These are phyloP conservation scores for Lepilemur ruficaudatus DNA, from an alignment of 2,797 vertebrate species.

Conservation along the genomic window DNA sequence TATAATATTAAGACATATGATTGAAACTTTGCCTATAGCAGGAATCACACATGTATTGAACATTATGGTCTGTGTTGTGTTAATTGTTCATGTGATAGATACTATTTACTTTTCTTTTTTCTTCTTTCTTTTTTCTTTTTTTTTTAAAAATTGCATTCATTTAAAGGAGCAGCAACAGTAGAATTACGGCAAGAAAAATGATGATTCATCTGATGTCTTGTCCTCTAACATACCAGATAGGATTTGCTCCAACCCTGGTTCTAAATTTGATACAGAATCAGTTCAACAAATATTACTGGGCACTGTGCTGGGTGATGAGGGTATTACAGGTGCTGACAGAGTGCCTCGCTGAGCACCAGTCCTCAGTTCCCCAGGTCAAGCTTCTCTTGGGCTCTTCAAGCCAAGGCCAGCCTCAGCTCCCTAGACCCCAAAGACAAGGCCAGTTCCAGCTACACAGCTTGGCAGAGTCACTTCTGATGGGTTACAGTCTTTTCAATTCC, in stretches of 20 bases:
- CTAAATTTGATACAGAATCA: neutral
- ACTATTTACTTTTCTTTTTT: neutral
- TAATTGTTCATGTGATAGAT: neutral
- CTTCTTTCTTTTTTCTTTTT: too few species aligned
- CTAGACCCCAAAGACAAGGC: neutral
- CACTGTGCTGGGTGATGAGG: neutral
- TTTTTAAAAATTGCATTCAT: neutral
- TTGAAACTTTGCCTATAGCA: neutral
- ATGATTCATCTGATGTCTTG: neutral
- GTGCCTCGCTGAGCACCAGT: neutral
- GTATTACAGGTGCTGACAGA: neutral
- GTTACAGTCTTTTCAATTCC: neutral
- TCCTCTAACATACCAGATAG: neutral
- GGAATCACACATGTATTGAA: neutral
- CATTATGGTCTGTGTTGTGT: neutral
- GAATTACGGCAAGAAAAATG: constrained; percentile 6
- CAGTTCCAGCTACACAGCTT: neutral
- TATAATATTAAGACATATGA: neutral
- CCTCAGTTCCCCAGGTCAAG: neutral
- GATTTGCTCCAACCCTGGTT: neutral
- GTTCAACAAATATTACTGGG: neutral
- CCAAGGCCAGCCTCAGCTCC: neutral
- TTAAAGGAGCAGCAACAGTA: neutral
- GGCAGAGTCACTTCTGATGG: neutral
- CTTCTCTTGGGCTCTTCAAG: neutral